These are phyloP conservation scores for Petrolisthes manimaculis DNA, from an alignment of 2,888 invertebrate species.

Conservation along the genomic window DNA sequence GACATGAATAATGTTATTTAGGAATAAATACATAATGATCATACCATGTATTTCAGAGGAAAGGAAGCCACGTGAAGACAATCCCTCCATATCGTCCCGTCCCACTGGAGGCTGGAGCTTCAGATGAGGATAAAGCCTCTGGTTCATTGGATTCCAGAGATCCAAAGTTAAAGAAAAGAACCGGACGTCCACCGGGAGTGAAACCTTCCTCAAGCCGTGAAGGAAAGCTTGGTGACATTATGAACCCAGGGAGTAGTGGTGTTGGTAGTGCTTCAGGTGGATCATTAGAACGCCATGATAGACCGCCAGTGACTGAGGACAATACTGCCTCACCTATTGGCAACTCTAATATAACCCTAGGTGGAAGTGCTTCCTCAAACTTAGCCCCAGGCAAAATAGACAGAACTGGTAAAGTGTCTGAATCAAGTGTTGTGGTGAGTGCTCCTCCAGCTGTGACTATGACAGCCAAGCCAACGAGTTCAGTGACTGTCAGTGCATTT, in stretches of 20 bases:
- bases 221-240: constrained; percentile 48
- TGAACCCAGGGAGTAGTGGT: constrained; percentile 37
- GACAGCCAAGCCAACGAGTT: constrained; percentile 34
- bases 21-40: neutral
- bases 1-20: neutral
- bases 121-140: constrained; percentile 54
- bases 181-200: constrained; percentile 45
- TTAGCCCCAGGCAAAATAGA: constrained; percentile 36
- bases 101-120: constrained; percentile 50
- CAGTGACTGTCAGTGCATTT: constrained; percentile 48
- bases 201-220: constrained; percentile 43
- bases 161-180: constrained; percentile 53
- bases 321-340: constrained; percentile 29
- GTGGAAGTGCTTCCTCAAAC: constrained; percentile 11
- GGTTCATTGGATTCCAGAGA: constrained; percentile 47
- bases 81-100: constrained; percentile 65
- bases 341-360: constrained; percentile 40
- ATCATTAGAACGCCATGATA: constrained; percentile 32
- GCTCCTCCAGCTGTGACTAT: constrained; percentile 36
- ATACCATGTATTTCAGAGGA: constrained; percentile 34
- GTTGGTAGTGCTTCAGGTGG: constrained; percentile 27
- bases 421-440: constrained; percentile 41
- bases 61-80: constrained; percentile 64
- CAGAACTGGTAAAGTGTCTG: constrained; percentile 40
- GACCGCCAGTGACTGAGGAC: constrained; percentile 25